Percentiles rank a stretch among this genome's conserved stretches.
These are phyloP conservation scores for Pegea sp. DNA, from an alignment of 23 tunicate genomes.

Conservation along the genomic window DNA sequence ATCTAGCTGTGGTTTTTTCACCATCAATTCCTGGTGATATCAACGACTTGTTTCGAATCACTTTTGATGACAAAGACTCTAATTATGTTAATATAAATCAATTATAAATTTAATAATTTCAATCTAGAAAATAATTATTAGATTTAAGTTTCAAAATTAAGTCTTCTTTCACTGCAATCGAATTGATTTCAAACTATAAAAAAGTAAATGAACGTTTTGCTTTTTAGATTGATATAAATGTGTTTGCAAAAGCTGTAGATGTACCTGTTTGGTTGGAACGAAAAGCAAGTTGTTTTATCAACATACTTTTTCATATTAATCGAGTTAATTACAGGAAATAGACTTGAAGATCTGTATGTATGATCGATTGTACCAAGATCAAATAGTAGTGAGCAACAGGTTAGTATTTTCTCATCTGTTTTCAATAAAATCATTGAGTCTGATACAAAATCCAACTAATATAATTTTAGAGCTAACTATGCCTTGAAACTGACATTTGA, in stretches of 20 bases:
- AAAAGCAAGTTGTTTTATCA: too few relatives aligned
- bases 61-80: slow-evolving; percentile 53
- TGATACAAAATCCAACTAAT: not conserved
- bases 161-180: too few relatives aligned
- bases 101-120: too few relatives aligned
- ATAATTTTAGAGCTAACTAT: slow-evolving; percentile 37
- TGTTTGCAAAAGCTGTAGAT: slow-evolving; percentile 61
- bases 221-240: slow-evolving; percentile 43
- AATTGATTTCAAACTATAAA: too few relatives aligned
- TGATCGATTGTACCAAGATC: slow-evolving; percentile 82
- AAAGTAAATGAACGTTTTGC: not conserved
- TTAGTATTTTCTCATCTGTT: slow-evolving; percentile 2
- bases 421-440: not conserved
- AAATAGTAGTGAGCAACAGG: slow-evolving; percentile 76
- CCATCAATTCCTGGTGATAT: slow-evolving; percentile 82
- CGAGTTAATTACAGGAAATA: slow-evolving; percentile 23
- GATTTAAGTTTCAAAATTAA: too few relatives aligned
- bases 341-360: slow-evolving; percentile 77
- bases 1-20: slow-evolving; percentile 62
- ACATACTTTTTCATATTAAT: not conserved
- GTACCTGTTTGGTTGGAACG: slow-evolving; percentile 94
- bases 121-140: too few relatives aligned
- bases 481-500: slow-evolving; percentile 61
- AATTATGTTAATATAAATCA: too few relatives aligned
- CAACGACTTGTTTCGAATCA: slow-evolving; percentile 32